Evolutionary conservation across 2,797 vertebrate species (phyloP), one percentile per base, ranked within the genome.

Genomic region (Darevskia nairensis): DNA sequence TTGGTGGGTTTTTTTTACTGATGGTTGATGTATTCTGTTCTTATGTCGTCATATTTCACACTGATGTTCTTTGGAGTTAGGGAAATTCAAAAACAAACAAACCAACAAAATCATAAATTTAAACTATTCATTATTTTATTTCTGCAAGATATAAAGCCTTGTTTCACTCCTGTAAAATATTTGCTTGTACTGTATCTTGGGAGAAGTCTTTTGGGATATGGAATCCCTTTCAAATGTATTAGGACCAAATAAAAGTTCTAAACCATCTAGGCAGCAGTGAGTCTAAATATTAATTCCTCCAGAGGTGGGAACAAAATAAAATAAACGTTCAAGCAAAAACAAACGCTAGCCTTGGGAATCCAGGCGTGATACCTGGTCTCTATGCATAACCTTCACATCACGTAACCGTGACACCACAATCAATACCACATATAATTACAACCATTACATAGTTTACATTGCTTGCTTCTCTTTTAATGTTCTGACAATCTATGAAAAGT

Each of bases 371-470:
- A 77, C 68, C 88, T 92, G 10, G 59, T 86, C 89, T 85, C 88
- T 11, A 4, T 82, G 86, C 32, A 64, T 86, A 90, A 85, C 86
- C 80, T 92, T 91, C 86, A 66, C 55, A 92, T 85, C 91, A 91
- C 0, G 0, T 82, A 89, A 90, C 66, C 87, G 0, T 81, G 95
- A 93, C 91, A 93, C 27, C 61, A 86, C 88, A 89, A 96, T 94
- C 87, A 91, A 95, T 95, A 86, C 77, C 85, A 91, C 91, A 87
- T 91, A 91, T 93, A 95, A 96, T 96, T 94, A 94, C 90, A 90
- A 25, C 93, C 94, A 94, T 94, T 96, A 95, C 8, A 90, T 86
- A 88, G 55, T 95, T 96, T 94, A 93, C 66, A 82, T 89, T 88
- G 83, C 86, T 93, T 90, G 89, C 89, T 89, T 94, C 86, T 88